These are phyloP conservation scores for Orthonyx spaldingii DNA, from an alignment of 2,113 vertebrate genomes.

Conservation along the genomic window DNA sequence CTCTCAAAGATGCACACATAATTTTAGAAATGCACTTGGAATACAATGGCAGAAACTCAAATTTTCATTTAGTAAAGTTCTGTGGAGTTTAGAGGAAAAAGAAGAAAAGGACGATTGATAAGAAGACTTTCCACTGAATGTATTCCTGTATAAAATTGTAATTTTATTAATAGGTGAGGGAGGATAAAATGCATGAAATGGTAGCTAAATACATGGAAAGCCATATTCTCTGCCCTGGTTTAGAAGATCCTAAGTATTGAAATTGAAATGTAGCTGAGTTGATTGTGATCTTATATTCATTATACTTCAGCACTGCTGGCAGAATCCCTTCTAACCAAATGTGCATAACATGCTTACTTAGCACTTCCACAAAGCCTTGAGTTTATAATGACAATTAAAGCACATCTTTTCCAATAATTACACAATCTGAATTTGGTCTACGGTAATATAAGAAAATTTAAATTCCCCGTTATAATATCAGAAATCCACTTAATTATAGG, in stretches of 20 bases:
- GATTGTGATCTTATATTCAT: slow-evolving; percentile 44
- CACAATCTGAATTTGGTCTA: slow-evolving; percentile 36
- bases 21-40: not conserved
- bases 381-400: slow-evolving; percentile 33
- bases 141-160: slow-evolving; percentile 26
- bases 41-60: not conserved
- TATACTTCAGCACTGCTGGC: slow-evolving; percentile 37
- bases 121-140: slow-evolving; percentile 33
- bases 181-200: slow-evolving; percentile 40
- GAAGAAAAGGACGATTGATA: not conserved
- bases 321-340: slow-evolving; percentile 9
- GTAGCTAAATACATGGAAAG: slow-evolving; percentile 13
- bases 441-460: slow-evolving; percentile 67
- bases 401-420: slow-evolving; percentile 45
- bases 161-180: slow-evolving; percentile 63
- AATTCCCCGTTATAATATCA: slow-evolving; percentile 70
- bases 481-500: slow-evolving; percentile 76
- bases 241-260: slow-evolving; percentile 27
- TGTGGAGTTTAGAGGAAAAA: not conserved
- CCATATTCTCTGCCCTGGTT: slow-evolving; percentile 17
- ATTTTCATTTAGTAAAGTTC: not conserved
- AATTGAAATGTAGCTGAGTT: slow-evolving; percentile 47
- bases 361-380: slow-evolving; percentile 36
- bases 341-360: slow-evolving; percentile 10
- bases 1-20: not conserved